phyloP scores from a whole-genome alignment of 2,888 invertebrate species.

The Agrochola litura region DNA sequence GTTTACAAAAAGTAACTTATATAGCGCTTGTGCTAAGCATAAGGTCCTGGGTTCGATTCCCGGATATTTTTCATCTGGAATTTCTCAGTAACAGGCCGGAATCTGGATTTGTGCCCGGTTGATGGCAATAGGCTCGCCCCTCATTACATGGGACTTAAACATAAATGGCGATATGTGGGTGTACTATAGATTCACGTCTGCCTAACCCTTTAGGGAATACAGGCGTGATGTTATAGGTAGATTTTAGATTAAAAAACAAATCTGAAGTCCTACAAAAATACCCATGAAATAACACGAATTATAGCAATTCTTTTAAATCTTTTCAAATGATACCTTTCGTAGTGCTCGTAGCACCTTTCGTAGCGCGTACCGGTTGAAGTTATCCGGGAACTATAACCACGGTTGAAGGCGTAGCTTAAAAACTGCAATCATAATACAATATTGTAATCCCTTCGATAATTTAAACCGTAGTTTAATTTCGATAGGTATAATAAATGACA shows the following conservation, averaged over 20 bases:
- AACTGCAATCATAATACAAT: conserved; percentile 3
- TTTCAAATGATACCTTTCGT: background rate
- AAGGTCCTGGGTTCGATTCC: background rate
- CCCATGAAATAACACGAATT: background rate
- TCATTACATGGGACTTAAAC: background rate
- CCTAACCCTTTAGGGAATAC: background rate
- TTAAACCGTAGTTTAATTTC: conserved; percentile 21
- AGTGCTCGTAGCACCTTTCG: conserved; percentile 33
- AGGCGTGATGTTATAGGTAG: background rate
- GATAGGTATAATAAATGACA: conserved; percentile 48
- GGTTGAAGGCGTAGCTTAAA: background rate
- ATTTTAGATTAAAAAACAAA: background rate
- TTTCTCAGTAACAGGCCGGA: background rate
- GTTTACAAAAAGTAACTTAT: background rate
- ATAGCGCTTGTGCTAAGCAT: background rate
- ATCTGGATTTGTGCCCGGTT: background rate
- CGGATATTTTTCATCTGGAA: background rate
- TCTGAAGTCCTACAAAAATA: too few species aligned
- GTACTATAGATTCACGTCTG: background rate
- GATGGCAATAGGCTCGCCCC: background rate
- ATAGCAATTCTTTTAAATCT: background rate
- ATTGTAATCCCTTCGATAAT: conserved; percentile 24
- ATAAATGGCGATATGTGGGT: background rate
- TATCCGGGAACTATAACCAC: background rate
- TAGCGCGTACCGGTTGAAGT: background rate